These are phyloP conservation scores for Limnephilus auricula DNA, from an alignment of 2,888 invertebrate species.

Conservation along the genomic window DNA sequence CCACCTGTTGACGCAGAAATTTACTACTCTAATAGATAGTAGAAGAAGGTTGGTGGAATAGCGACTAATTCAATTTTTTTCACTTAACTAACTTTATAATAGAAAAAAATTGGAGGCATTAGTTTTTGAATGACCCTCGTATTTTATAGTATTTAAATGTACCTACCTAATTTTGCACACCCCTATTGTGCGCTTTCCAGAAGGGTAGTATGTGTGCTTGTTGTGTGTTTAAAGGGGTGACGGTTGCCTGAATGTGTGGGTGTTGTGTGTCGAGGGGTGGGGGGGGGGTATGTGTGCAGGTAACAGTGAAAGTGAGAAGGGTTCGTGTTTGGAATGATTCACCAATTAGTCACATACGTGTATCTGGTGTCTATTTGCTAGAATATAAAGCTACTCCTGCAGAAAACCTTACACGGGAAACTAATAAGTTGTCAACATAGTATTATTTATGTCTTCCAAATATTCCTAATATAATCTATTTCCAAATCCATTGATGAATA, in stretches of 20 bases:
- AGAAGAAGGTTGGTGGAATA: too few species aligned
- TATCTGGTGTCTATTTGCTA: neutral
- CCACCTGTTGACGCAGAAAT: too few species aligned
- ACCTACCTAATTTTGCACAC: neutral
- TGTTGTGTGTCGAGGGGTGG: neutral
- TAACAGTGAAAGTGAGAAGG: conserved; percentile 28
- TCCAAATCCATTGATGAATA: too few species aligned
- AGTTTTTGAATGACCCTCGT: too few species aligned
- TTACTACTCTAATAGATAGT: too few species aligned
- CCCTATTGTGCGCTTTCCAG: neutral
- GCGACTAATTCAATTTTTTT: too few species aligned
- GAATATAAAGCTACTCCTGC: neutral
- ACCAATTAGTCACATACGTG: conserved; percentile 4
- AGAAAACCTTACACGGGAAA: neutral
- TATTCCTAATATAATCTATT: too few species aligned
- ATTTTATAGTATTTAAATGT: too few species aligned
- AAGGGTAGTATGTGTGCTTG: neutral
- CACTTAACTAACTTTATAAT: too few species aligned
- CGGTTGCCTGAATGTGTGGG: neutral
- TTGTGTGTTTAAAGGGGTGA: neutral
- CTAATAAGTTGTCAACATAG: too few species aligned
- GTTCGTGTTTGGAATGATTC: conserved; percentile 14
- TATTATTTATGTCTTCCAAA: neutral
- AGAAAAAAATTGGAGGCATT: too few species aligned
- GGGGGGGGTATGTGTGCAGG: neutral